Conservation (phyloP, 2,113 vertebrate genomes). For the Diglossa brunneiventris region DNA sequence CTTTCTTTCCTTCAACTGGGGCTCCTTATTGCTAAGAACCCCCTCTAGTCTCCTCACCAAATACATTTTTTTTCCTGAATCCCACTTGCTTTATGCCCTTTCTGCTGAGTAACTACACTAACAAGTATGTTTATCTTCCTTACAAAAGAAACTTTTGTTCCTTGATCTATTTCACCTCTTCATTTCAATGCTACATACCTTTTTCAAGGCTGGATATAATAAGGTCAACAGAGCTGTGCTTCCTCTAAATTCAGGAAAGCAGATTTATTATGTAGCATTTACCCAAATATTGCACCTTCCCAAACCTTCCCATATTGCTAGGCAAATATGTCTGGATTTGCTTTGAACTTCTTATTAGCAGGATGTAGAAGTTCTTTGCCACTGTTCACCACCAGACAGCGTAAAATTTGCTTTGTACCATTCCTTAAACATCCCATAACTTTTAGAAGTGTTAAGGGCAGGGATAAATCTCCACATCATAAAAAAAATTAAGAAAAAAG, state of each 20-base stretch:
- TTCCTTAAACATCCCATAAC: background rate
- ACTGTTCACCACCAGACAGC: background rate
- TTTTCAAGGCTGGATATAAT: background rate
- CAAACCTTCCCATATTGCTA: too few species aligned
- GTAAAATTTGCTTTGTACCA: background rate
- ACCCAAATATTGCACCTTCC: background rate
- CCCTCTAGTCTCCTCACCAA: background rate
- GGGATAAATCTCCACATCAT: background rate
- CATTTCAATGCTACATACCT: background rate
- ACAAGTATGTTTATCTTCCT: background rate
- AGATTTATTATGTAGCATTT: background rate
- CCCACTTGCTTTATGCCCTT: background rate
- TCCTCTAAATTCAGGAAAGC: background rate
- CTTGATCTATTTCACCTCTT: background rate
- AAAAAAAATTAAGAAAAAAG: background rate
- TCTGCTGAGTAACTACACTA: background rate
- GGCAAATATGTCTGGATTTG: background rate
- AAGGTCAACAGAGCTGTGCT: background rate
- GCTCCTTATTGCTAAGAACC: background rate
- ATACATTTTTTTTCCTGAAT: background rate
- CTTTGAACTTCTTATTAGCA: background rate
- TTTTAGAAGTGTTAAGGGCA: background rate
- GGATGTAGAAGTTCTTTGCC: background rate
- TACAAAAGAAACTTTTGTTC: background rate
- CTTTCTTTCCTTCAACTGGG: slow-evolving; percentile 12